phyloP scores from a whole-genome alignment of 92 coral and sea anemone species.

The Heliopora coerulea region DNA sequence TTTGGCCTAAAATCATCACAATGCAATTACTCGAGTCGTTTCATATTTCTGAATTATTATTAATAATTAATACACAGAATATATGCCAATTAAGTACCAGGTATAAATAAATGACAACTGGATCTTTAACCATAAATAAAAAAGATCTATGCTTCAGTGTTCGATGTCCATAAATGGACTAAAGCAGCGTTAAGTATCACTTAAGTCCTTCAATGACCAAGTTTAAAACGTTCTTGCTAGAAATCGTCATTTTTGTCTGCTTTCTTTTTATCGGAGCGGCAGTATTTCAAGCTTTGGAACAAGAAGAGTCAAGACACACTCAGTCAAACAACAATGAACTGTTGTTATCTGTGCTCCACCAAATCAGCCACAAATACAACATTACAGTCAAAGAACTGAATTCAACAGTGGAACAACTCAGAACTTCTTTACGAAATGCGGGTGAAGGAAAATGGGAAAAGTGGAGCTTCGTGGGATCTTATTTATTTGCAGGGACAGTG shows the following conservation, averaged over 20 bases:
- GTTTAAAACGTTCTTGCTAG: conserved; percentile 64
- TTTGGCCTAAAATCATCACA: too few species aligned
- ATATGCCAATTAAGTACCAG: too few species aligned
- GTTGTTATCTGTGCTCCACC: conserved; percentile 25
- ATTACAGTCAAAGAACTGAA: conserved; percentile 6
- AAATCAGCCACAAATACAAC: conserved; percentile 15
- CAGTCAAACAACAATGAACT: conserved; percentile 21
- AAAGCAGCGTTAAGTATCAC: too few species aligned
- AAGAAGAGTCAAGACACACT: conserved; percentile 11
- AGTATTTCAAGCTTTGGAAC: conserved; percentile 70
- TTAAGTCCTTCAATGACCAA: conserved; percentile 18
- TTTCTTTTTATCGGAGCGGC: conserved; percentile 85
- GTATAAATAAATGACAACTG: too few species aligned
- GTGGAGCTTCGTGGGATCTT: conserved; percentile 81
- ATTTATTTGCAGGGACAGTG: conserved; percentile 78
- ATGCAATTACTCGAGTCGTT: too few species aligned
- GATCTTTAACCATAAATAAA: too few species aligned
- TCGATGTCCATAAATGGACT: too few species aligned
- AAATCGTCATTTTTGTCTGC: conserved; percentile 49
- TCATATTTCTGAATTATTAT: too few species aligned
- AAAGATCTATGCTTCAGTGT: too few species aligned
- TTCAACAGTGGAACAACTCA: conserved; percentile 37
- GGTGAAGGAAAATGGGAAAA: conserved; percentile 45
- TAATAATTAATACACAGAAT: too few species aligned
- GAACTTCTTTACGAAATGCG: conserved; percentile 1